Conservation (phyloP, 1,140 invertebrate species). For the Aporrectodea caliginosa region DNA sequence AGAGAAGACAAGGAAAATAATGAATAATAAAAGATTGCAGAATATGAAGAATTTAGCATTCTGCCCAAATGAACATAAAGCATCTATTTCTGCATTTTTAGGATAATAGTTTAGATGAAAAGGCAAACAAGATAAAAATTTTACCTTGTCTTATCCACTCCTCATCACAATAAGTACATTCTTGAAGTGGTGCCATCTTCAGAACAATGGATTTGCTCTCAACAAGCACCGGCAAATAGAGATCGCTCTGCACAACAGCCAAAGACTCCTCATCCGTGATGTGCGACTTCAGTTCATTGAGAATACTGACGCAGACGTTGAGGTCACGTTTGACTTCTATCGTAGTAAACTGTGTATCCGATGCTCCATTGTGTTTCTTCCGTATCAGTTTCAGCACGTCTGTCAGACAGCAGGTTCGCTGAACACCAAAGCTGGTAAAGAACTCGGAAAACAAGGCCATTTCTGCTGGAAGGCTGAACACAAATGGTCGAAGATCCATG, state of each 20-base stretch:
- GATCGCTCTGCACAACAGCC: constrained; percentile 9
- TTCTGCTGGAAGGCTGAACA: constrained; percentile 26
- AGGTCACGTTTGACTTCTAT: constrained; percentile 25
- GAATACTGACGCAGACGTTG: constrained; percentile 30
- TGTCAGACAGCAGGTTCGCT: background rate
- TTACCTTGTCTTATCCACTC: constrained; percentile 33
- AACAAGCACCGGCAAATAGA: constrained; percentile 24
- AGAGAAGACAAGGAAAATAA: too few relatives aligned
- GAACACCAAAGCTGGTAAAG: constrained; percentile 22
- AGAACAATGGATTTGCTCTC: background rate
- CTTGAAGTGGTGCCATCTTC: constrained; percentile 27
- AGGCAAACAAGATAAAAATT: too few relatives aligned
- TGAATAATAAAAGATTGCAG: too few relatives aligned
- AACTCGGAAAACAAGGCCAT: constrained; percentile 17
- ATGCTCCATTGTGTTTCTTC: constrained; percentile 2
- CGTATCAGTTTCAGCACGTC: constrained; percentile 25
- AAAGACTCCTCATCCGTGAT: constrained; percentile 20
- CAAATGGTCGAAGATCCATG: constrained; percentile 31
- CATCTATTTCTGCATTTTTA: too few relatives aligned
- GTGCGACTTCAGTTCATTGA: constrained; percentile 33
- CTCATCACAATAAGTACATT: constrained; percentile 32
- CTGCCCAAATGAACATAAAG: too few relatives aligned
- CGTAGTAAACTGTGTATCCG: background rate
- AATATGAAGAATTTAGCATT: too few relatives aligned
- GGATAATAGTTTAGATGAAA: too few relatives aligned